These are phyloP conservation scores for Australoheros scitulus DNA, from an alignment of 2,113 vertebrate species.

Conservation along the genomic window DNA sequence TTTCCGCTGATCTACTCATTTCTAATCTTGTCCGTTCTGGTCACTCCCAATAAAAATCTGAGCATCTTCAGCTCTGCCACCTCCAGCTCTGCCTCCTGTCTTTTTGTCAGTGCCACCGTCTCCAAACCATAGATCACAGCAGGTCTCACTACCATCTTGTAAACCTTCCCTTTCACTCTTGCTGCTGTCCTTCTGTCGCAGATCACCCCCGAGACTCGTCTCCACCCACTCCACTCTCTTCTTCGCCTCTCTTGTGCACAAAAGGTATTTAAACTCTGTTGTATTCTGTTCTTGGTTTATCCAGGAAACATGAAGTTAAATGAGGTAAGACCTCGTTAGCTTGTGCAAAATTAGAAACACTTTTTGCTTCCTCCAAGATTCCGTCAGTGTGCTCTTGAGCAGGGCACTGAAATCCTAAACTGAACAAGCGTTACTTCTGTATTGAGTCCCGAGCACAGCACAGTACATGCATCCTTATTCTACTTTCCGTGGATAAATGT, in stretches of 20 bases:
- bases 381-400: background rate
- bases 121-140: no score
- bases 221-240: background rate
- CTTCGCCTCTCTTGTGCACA: rapidly evolving
- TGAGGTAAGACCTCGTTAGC: background rate
- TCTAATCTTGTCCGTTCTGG: no score
- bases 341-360: background rate
- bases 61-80: no score
- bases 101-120: no score
- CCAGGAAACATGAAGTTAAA: background rate
- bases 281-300: background rate
- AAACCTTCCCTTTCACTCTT: background rate
- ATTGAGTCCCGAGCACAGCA: background rate
- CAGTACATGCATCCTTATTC: background rate
- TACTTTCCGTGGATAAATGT: slow-evolving; percentile 20
- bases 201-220: rapidly evolving
- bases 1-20: no score
- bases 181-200: background rate
- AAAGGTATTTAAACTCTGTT: background rate
- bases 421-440: slow-evolving; percentile 1
- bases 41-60: no score
- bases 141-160: no score
- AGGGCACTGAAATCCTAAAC: background rate
- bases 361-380: background rate
- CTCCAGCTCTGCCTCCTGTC: no score